Evolutionary conservation across 2,113 vertebrate genomes (phyloP).

Genomic region (Elephantulus edwardii): DNA sequence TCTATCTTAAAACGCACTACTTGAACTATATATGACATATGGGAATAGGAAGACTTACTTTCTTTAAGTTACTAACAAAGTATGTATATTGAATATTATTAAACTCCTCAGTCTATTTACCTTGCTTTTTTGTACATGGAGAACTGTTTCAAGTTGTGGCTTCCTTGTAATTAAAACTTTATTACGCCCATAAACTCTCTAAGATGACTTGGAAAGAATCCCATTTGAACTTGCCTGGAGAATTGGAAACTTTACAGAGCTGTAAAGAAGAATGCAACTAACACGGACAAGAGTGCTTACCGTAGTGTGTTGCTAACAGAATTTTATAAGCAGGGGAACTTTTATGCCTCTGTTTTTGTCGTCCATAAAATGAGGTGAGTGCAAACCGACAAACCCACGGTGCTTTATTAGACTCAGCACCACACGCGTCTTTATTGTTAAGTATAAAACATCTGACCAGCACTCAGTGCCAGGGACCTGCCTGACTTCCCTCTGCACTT

Average conservation of each 20-base stretch:
- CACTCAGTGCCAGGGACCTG: background rate
- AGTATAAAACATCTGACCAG: background rate
- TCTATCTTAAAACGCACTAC: background rate
- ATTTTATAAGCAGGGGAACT: background rate
- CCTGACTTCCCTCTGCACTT: background rate
- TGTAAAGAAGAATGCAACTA: background rate
- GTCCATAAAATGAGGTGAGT: background rate
- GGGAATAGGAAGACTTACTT: background rate
- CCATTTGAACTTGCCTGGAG: background rate
- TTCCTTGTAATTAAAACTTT: constrained; percentile 13
- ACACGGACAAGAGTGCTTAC: background rate
- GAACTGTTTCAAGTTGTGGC: constrained; percentile 28
- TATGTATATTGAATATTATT: background rate
- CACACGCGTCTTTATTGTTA: background rate
- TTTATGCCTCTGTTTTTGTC: background rate
- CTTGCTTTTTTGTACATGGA: background rate
- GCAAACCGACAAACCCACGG: background rate
- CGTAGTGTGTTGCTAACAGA: background rate
- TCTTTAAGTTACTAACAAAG: constrained; percentile 8
- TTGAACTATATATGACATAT: background rate
- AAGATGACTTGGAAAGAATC: background rate
- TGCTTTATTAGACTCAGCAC: background rate
- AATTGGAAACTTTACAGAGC: background rate
- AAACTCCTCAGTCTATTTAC: background rate
- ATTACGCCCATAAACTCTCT: background rate